These are phyloP conservation scores for Rhopalosiphum padi DNA, from an alignment of 1,140 invertebrate species.

Conservation along the genomic window DNA sequence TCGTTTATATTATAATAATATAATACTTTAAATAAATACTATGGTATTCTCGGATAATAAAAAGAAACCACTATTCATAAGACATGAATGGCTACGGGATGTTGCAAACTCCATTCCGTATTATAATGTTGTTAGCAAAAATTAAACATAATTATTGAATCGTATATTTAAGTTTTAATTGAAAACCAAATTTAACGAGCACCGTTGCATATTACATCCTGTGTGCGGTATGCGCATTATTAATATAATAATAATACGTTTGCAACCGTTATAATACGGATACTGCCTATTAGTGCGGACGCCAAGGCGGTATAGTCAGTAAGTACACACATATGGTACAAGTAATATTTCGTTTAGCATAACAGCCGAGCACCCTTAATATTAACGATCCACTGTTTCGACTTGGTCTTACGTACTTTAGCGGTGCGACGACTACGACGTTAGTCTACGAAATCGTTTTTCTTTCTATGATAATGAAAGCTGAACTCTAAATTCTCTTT, in stretches of 20 bases:
- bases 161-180: background rate
- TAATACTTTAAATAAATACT: background rate
- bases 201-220: background rate
- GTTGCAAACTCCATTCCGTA: background rate
- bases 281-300: background rate
- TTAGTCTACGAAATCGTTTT: background rate
- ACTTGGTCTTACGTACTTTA: background rate
- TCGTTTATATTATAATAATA: background rate
- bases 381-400: background rate
- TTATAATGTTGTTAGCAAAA: background rate
- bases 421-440: background rate
- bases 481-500: background rate
- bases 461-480: background rate
- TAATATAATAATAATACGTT: background rate
- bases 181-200: constrained; percentile 13
- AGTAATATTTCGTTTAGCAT: background rate
- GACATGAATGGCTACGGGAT: background rate
- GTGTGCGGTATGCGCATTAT: background rate
- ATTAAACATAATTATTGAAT: background rate
- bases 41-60: background rate
- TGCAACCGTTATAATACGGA: background rate
- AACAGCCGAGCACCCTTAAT: background rate
- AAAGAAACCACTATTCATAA: background rate
- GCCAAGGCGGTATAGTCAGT: background rate
- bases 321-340: background rate